Conservation (phyloP, 2,113 vertebrate species). For the Rhagologus leucostigma region DNA sequence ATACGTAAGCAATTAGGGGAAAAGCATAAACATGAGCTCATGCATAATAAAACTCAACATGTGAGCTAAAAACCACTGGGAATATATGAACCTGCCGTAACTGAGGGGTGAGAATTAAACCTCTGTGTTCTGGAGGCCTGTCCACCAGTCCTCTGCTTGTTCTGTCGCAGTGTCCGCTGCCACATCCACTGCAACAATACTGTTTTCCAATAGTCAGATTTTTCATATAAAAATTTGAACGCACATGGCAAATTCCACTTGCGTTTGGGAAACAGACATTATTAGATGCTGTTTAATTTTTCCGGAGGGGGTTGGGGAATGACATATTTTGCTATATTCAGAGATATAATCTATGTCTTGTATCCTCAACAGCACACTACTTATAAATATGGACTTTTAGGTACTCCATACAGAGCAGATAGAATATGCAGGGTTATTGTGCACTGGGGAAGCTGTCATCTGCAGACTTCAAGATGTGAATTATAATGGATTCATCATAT, state of each 20-base stretch:
- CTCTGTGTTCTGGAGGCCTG: no score
- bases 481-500: not conserved
- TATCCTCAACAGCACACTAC: not conserved
- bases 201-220: no score
- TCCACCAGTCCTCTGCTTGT: no score
- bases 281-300: not conserved
- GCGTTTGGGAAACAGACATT: not conserved
- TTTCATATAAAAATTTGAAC: not conserved
- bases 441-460: not conserved
- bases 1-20: no score
- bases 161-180: no score
- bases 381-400: not conserved
- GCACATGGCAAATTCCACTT: not conserved
- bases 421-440: not conserved
- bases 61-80: no score
- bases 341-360: not conserved
- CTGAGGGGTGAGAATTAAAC: no score
- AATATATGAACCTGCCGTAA: no score
- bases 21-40: no score
- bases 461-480: not conserved
- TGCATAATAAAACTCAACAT: no score
- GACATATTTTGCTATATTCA: not conserved
- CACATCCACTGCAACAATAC: no score
- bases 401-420: not conserved
- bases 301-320: fast-evolving